Evolutionary conservation across 2,113 vertebrate species (phyloP).

Genomic region (Aplodontia rufa): DNA sequence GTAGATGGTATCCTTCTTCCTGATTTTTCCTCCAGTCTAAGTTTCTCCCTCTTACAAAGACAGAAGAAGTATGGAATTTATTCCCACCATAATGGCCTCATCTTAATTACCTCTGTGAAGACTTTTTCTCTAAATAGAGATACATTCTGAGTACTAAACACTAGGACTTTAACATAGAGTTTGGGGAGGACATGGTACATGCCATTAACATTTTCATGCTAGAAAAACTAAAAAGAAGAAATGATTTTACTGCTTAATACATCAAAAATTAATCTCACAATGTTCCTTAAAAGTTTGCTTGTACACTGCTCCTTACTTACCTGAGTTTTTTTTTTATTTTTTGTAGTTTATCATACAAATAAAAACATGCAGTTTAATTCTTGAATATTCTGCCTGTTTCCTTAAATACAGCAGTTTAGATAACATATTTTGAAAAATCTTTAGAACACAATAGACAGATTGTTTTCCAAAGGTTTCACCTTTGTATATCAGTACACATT

Average conservation of each 20-base stretch:
- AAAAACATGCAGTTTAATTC: background rate
- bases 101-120: background rate
- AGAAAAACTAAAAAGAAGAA: background rate
- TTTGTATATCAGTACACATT: background rate
- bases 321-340: background rate
- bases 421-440: background rate
- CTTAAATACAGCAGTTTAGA: background rate
- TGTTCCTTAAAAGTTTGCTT: background rate
- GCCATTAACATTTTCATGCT: background rate
- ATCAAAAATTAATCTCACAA: background rate
- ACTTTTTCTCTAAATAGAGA: background rate
- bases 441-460: background rate
- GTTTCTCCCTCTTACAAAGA: background rate
- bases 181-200: background rate
- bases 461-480: background rate
- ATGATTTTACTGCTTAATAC: background rate
- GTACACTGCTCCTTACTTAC: background rate
- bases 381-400: background rate
- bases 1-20: background rate
- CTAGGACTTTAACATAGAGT: background rate
- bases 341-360: background rate
- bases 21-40: background rate
- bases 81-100: background rate
- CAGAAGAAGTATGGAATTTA: background rate
- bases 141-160: background rate